Conservation (phyloP, 2,888 invertebrate genomes). For the Melieria crassipennis region DNA sequence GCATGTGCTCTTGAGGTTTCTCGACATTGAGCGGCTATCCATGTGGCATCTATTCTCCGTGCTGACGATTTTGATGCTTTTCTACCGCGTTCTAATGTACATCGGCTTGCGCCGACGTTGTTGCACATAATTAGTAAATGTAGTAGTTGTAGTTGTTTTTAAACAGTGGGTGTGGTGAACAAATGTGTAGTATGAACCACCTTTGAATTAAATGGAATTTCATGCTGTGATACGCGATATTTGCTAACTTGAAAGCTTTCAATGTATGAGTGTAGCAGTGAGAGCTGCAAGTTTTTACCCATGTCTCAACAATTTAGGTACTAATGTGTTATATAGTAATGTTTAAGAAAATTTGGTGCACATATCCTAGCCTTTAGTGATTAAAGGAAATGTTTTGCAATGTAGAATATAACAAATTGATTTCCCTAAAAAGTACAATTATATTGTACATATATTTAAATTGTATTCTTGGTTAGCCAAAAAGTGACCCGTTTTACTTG, state of each 20-base stretch:
- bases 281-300: too few species aligned
- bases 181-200: not conserved
- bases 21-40: constrained; percentile 71
- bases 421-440: too few species aligned
- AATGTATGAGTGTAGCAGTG: too few species aligned
- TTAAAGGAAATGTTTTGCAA: too few species aligned
- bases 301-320: too few species aligned
- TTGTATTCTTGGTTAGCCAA: too few species aligned
- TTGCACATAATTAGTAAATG: constrained; percentile 47
- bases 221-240: constrained; percentile 30
- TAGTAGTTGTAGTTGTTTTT: not conserved
- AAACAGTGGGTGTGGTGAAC: not conserved
- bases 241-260: not conserved
- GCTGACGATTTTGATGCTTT: constrained; percentile 68
- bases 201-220: constrained; percentile 14
- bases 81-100: constrained; percentile 71
- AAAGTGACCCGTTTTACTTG: too few species aligned
- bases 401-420: too few species aligned
- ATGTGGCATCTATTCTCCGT: constrained; percentile 70
- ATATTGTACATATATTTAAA: too few species aligned
- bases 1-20: constrained; percentile 70
- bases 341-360: too few species aligned
- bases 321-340: too few species aligned
- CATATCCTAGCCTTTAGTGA: too few species aligned
- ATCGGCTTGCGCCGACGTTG: constrained; percentile 70